These are phyloP conservation scores for Tachuris rubrigastra DNA, from an alignment of 2,113 vertebrate species.

Conservation along the genomic window DNA sequence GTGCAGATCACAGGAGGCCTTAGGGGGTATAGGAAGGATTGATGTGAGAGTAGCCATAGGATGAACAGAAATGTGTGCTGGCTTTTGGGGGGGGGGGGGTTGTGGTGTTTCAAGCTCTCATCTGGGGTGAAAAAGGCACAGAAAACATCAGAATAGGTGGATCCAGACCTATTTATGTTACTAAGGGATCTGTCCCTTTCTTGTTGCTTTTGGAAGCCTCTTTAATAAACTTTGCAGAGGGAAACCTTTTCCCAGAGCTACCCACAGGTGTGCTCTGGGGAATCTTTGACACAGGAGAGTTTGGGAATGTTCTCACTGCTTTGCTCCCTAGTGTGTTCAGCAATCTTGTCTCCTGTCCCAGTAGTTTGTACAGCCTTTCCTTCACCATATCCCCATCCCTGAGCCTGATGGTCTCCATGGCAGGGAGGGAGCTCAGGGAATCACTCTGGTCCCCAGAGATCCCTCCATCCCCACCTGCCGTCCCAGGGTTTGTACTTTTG, in stretches of 20 bases:
- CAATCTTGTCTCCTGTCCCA: neutral
- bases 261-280: neutral
- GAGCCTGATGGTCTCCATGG: fast-evolving
- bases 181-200: neutral
- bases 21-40: neutral
- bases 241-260: neutral
- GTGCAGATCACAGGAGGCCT: neutral
- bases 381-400: neutral
- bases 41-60: fast-evolving
- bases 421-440: neutral
- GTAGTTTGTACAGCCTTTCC: neutral
- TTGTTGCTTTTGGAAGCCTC: neutral
- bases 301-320: neutral
- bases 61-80: fast-evolving
- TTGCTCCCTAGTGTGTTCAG: neutral
- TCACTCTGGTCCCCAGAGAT: fast-evolving
- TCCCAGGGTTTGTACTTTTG: fast-evolving
- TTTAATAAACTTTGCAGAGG: neutral
- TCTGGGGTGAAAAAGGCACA: neutral
- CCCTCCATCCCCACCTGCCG: neutral
- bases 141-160: neutral
- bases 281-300: neutral
- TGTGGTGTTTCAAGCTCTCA: neutral
- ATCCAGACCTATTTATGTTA: neutral
- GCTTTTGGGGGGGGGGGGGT: neutral